These are phyloP conservation scores for Denticeps clupeoides DNA, from an alignment of 2,797 vertebrate genomes.

Conservation along the genomic window DNA sequence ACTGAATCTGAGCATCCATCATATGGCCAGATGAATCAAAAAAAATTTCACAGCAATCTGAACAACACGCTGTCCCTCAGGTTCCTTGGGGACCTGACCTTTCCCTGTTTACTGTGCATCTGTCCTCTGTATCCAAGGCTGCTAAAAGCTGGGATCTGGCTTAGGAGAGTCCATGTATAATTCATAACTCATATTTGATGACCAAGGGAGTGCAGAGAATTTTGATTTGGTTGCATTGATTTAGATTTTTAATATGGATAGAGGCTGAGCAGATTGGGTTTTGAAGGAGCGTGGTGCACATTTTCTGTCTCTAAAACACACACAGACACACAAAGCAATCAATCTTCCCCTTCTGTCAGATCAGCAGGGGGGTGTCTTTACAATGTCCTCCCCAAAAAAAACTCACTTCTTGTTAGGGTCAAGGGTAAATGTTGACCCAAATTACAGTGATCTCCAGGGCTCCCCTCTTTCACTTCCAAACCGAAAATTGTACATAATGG, in stretches of 20 bases:
- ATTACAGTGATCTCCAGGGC: neutral
- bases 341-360: constrained; percentile 25
- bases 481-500: constrained; percentile 8
- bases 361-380: constrained; percentile 20
- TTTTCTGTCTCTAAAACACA: neutral
- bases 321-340: constrained; percentile 8
- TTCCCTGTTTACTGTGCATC: no score
- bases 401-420: constrained; percentile 1
- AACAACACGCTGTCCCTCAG: no score
- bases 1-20: no score
- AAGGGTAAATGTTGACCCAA: neutral
- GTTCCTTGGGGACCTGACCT: no score
- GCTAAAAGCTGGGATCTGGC: no score
- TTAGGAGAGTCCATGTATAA: neutral
- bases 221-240: neutral
- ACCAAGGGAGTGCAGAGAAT: no score
- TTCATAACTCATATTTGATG: neutral
- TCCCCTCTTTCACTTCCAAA: constrained; percentile 2
- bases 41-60: no score
- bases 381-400: constrained; percentile 2
- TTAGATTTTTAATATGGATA: neutral
- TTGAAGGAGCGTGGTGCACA: neutral
- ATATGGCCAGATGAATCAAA: no score
- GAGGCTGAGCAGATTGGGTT: neutral
- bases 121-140: no score